A percentile compares a stretch with the other conserved stretches of the same genome.
These are phyloP conservation scores for Adelges cooleyi DNA, from an alignment of 1,140 invertebrate species.

Conservation along the genomic window DNA sequence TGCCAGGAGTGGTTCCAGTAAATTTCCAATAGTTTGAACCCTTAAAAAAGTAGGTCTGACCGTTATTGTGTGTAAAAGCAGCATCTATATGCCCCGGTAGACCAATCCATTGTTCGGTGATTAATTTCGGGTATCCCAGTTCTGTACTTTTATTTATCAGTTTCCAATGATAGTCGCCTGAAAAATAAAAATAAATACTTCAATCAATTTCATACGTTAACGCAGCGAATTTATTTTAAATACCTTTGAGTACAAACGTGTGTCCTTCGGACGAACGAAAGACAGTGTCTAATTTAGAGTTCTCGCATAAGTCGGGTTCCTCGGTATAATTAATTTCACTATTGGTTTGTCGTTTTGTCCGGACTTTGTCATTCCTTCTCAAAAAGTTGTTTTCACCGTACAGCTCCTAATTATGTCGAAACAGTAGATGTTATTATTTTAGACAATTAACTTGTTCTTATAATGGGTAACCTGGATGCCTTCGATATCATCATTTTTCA, in stretches of 20 bases:
- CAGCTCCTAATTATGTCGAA: neutral
- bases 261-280: too few relatives aligned
- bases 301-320: too few relatives aligned
- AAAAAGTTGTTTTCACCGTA: too few relatives aligned
- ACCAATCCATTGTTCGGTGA: constrained; percentile 65
- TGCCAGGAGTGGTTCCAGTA: constrained; percentile 66
- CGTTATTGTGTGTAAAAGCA: constrained; percentile 79
- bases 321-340: too few relatives aligned
- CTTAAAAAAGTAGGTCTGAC: constrained; percentile 85
- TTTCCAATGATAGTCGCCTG: constrained; percentile 50
- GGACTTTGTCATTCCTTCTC: too few relatives aligned
- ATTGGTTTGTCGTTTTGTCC: too few relatives aligned
- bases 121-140: constrained; percentile 65
- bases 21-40: constrained; percentile 83
- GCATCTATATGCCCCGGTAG: constrained; percentile 75
- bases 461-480: constrained; percentile 47
- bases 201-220: constrained; percentile 39
- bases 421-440: neutral
- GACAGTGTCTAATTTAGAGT: too few relatives aligned
- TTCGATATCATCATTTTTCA: constrained; percentile 66
- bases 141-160: constrained; percentile 67
- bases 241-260: too few relatives aligned
- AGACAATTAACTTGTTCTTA: neutral
- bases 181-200: constrained; percentile 33
- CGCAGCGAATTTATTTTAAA: too few relatives aligned